phyloP scores from a whole-genome alignment of 2,888 invertebrate genomes.

The Sphecodes monilicornis region DNA sequence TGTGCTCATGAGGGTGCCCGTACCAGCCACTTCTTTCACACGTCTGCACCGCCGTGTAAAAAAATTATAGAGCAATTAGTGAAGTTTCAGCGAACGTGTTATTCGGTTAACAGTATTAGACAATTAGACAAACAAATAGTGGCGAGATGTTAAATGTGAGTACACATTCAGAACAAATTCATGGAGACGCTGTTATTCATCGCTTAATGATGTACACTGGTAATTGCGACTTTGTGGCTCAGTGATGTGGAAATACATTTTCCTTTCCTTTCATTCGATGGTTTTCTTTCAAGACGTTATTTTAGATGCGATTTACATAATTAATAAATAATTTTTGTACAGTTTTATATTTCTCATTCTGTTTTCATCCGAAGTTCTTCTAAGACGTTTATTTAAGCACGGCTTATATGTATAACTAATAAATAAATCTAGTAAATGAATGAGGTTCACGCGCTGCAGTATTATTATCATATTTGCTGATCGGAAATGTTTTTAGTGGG shows the following conservation, averaged over 20 bases:
- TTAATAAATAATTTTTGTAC: too few species aligned
- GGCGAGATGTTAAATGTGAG: background rate
- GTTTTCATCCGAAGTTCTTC: too few species aligned
- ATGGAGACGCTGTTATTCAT: background rate
- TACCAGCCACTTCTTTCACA: conserved; percentile 38
- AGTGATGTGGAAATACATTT: background rate
- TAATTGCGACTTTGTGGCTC: background rate
- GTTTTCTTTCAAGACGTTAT: background rate
- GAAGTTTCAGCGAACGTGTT: background rate
- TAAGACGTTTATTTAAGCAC: too few species aligned
- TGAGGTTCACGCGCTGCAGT: too few species aligned
- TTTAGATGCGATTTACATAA: too few species aligned
- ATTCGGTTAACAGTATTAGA: background rate
- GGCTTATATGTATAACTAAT: too few species aligned
- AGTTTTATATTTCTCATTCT: too few species aligned
- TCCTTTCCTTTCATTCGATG: background rate
- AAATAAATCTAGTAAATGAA: too few species aligned
- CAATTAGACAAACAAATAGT: background rate
- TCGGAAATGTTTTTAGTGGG: too few species aligned
- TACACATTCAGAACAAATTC: too few species aligned
- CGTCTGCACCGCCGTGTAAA: background rate
- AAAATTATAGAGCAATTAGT: background rate
- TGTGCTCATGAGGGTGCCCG: conserved; percentile 36
- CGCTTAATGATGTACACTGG: background rate
- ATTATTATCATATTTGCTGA: too few species aligned